Conservation (phyloP, 2,113 vertebrate species). For the Sylvietta virens region DNA sequence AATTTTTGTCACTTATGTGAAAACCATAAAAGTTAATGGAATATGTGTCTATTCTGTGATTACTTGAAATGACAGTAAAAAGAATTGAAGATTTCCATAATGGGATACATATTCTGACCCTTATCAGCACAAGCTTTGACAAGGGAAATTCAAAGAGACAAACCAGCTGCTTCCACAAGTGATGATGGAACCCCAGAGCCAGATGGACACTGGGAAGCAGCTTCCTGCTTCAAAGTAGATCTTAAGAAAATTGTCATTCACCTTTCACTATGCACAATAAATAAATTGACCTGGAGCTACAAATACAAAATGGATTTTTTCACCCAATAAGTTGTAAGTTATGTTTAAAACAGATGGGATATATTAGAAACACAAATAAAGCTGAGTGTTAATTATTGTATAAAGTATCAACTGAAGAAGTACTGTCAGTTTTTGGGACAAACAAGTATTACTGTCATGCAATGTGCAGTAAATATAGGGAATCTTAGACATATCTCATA, state of each 20-base stretch:
- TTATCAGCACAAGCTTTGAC: not conserved
- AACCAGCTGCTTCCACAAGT: not conserved
- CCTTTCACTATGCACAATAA: not conserved
- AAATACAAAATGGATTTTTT: not conserved
- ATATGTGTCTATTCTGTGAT: not conserved
- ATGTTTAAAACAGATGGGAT: not conserved
- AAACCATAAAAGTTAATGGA: not conserved
- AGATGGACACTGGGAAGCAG: not conserved
- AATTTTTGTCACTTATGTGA: not conserved
- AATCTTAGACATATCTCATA: not conserved
- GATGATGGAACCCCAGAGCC: not conserved
- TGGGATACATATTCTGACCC: not conserved
- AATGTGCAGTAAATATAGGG: not conserved
- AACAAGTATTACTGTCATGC: too few relatives aligned
- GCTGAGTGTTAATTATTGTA: not conserved
- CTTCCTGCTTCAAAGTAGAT: not conserved
- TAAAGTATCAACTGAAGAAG: not conserved
- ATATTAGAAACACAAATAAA: not conserved
- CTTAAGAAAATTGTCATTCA: not conserved
- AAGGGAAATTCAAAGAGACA: not conserved
- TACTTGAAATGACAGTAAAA: not conserved
- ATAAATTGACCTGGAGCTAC: not conserved
- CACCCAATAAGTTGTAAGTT: not conserved
- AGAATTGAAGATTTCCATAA: not conserved
- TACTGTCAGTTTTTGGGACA: not conserved